A percentile compares a stretch with the other conserved stretches of the same genome.
Evolutionary conservation across 2,888 invertebrate species (phyloP).

Genomic region (Stegana nigrithorax): DNA sequence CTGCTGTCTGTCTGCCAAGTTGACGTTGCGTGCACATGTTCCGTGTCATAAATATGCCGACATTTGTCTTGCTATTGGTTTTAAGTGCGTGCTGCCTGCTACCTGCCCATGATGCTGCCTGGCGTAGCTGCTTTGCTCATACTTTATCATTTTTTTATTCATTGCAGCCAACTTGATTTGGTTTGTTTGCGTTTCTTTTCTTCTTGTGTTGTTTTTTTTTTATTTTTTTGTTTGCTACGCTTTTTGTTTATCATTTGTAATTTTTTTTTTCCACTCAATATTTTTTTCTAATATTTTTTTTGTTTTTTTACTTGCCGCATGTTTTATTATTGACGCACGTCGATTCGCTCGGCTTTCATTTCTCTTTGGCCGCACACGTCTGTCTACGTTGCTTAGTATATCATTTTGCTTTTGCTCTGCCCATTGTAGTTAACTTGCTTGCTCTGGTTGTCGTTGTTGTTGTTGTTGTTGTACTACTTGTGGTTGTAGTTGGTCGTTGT

Average conservation of each 20-base stretch:
- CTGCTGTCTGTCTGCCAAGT: no score
- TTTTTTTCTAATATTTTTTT: slow-evolving; percentile 1
- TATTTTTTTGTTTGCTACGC: not conserved
- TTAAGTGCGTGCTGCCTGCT: no score
- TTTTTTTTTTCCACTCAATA: not conserved
- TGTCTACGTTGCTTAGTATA: no score
- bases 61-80: not conserved
- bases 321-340: no score
- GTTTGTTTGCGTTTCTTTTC: no score
- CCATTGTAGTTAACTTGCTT: no score
- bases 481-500: not conserved
- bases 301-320: slow-evolving; percentile 1
- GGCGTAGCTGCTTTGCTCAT: not conserved
- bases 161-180: no score
- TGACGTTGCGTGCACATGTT: no score
- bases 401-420: not conserved
- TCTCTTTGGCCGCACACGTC: no score
- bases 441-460: slow-evolving; percentile 1
- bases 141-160: not conserved
- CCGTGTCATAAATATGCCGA: not conserved
- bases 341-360: not conserved
- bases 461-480: not conserved
- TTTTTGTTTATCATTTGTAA: not conserved
- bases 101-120: not conserved
- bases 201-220: no score